Evolutionary conservation across 2,113 vertebrate genomes (phyloP).

Genomic region (Anarrhichthys ocellatus): DNA sequence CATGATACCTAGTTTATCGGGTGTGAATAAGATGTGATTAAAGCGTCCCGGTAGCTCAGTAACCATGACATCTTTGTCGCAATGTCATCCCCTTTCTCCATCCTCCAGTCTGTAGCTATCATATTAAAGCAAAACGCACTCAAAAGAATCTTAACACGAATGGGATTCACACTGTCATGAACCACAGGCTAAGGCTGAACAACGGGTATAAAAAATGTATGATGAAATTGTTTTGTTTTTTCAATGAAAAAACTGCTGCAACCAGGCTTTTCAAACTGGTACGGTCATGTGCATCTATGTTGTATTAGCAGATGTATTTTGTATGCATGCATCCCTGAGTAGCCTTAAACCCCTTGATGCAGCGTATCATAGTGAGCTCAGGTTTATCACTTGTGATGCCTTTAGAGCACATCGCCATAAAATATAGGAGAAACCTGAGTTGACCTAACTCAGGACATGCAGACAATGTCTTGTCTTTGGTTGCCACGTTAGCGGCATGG

Average conservation of each 20-base stretch:
- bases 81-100: slow-evolving; percentile 28
- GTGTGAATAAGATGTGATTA: slow-evolving; percentile 74
- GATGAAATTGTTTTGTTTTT: not conserved
- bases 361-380: not conserved
- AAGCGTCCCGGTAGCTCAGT: slow-evolving; percentile 59
- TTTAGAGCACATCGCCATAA: not conserved
- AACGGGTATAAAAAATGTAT: not conserved
- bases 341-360: slow-evolving; percentile 20
- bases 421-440: not conserved
- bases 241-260: not conserved
- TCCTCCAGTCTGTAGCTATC: slow-evolving; percentile 31
- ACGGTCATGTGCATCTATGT: not conserved
- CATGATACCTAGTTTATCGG: slow-evolving; percentile 60
- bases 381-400: not conserved
- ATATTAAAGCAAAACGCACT: slow-evolving; percentile 43
- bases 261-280: not conserved
- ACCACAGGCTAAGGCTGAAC: not conserved
- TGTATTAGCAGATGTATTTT: slow-evolving; percentile 36
- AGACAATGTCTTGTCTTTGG: not conserved
- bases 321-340: slow-evolving; percentile 20
- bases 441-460: not conserved
- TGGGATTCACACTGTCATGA: not conserved
- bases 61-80: slow-evolving; percentile 71
- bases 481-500: not conserved
- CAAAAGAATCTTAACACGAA: slow-evolving; percentile 29